Evolutionary conservation across 2,797 vertebrate genomes (phyloP).

Genomic region (Gallinago nigripennis): DNA sequence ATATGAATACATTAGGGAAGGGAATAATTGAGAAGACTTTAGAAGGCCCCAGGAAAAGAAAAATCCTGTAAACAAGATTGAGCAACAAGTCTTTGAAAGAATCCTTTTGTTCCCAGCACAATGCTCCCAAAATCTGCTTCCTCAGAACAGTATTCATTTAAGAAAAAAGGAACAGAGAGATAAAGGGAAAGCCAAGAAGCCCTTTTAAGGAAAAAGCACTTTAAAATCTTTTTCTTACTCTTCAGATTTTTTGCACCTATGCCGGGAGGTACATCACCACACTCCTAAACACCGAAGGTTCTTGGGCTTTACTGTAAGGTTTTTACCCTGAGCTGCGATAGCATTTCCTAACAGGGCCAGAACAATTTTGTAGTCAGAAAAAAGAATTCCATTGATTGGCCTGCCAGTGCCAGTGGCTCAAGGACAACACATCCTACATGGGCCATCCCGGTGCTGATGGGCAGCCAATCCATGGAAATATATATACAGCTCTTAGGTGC

Average conservation of each 20-base stretch:
- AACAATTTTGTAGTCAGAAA: not conserved
- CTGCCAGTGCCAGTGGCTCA: not conserved
- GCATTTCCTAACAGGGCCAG: not conserved
- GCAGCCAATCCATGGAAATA: not conserved
- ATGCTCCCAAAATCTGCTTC: constrained; percentile 62
- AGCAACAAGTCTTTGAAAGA: constrained; percentile 59
- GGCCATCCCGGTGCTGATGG: not conserved
- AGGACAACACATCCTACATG: not conserved
- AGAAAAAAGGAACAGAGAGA: not conserved
- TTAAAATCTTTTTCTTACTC: not conserved
- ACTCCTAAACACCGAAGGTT: not conserved
- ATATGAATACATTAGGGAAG: constrained; percentile 17
- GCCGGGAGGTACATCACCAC: not conserved
- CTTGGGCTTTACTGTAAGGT: not conserved
- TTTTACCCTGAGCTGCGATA: not conserved
- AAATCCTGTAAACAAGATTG: constrained; percentile 26
- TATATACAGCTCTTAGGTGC: not conserved
- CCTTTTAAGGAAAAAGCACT: constrained; percentile 44
- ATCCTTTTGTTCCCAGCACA: constrained; percentile 61
- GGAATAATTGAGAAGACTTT: constrained; percentile 27
- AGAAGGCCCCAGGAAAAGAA: constrained; percentile 11
- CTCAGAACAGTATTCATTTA: constrained; percentile 53
- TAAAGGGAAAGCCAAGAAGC: constrained; percentile 8
- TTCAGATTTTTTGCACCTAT: not conserved
- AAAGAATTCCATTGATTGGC: not conserved